Evolutionary conservation across 2,113 vertebrate genomes (phyloP), one percentile per base, ranked within the genome.

Genomic region (Pelmatolapia mariae): DNA sequence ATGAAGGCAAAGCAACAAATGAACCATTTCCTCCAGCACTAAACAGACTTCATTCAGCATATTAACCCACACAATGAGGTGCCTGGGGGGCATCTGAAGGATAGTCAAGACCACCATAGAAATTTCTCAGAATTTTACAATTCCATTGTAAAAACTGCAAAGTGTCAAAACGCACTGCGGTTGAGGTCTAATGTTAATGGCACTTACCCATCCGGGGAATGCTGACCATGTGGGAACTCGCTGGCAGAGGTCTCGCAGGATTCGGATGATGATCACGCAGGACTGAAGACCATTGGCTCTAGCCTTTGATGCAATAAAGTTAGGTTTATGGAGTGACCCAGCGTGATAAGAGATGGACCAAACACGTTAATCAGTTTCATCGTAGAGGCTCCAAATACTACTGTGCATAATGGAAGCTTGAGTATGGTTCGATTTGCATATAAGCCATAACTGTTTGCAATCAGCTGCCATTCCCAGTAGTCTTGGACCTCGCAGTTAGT

Each of bases 261-360:
- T 98, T 82, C 98, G 98, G 96, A 99, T 99, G 95, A 99, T 97
- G 96, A 99, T 95, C 95, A 99, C 99, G 93, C 99, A 99, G 93
- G 99, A 99, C 92, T 99, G 99, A 87, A 99, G 98, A 90, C 98
- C 99, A 88, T 99, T 99, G 95, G 99, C 99, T 97, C 98, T 99
- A 98, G 99, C 99, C 99, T 99, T 96, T 98, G 97, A 93, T 96
- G 96, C 95, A 98, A 98, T 95, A 97, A 96, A 97, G 97, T 96
- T 96, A 97, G 95, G 85, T 97, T 97, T 97, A 97, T 96, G 95
- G 91, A 96, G 90, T 83, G 59, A 92, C 81, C 78, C 83, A 79
- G 43, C 79, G 78, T 66, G 82, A 92, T 19, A 93, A 92, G 80
- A 83, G 91, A 85, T 94, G 88, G 89, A 91, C 88, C 86, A 92